These are phyloP conservation scores for Lepidocyrtoides sp. DNA, from an alignment of 2,888 invertebrate species.

Conservation along the genomic window DNA sequence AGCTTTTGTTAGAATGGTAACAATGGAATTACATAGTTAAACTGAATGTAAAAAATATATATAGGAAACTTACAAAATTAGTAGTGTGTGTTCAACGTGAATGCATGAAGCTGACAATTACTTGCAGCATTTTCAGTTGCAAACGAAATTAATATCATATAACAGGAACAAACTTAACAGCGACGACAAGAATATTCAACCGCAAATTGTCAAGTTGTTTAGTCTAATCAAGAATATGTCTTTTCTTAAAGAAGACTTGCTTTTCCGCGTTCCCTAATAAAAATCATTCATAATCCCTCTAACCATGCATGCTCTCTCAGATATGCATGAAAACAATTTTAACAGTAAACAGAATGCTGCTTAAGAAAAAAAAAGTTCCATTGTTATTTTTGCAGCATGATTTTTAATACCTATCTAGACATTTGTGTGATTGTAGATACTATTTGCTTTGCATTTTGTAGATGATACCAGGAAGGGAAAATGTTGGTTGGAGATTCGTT, in stretches of 20 bases:
- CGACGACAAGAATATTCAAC: conserved; percentile 33
- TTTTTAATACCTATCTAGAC: not conserved
- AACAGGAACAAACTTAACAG: not conserved
- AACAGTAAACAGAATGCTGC: conserved; percentile 7
- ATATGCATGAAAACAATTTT: not conserved
- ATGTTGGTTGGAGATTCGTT: not conserved
- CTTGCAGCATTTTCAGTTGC: too few relatives aligned
- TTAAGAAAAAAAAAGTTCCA: not conserved
- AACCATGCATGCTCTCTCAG: too few relatives aligned
- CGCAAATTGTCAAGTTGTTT: conserved; percentile 74
- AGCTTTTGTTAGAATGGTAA: too few relatives aligned
- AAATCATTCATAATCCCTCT: not conserved
- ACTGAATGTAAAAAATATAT: too few relatives aligned
- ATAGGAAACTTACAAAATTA: too few relatives aligned
- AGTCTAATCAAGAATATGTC: conserved; percentile 55
- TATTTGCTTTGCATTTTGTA: conserved; percentile 6
- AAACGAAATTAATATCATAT: too few relatives aligned
- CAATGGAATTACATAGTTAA: too few relatives aligned
- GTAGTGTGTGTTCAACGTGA: too few relatives aligned
- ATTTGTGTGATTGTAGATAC: not conserved
- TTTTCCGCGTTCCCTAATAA: conserved; percentile 44
- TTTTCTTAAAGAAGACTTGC: conserved; percentile 39
- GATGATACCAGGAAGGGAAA: conserved; percentile 14
- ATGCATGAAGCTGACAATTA: too few relatives aligned
- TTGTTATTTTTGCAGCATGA: not conserved